Evolutionary conservation across 1,140 invertebrate species (phyloP).

Genomic region (Sipha flava): DNA sequence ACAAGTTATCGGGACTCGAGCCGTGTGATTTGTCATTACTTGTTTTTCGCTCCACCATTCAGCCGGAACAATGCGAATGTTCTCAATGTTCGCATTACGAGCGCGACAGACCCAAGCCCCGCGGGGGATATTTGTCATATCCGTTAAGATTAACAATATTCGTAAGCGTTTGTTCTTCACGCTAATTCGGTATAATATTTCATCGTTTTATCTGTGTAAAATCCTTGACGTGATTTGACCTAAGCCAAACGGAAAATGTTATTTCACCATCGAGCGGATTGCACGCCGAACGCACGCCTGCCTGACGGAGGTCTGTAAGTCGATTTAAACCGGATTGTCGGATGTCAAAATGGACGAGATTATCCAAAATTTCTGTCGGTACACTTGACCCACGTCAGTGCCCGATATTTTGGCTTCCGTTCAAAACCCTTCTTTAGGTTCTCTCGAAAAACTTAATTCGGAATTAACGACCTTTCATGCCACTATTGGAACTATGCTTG

Average conservation of each 20-base stretch:
- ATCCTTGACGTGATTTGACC: not conserved
- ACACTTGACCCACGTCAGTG: constrained; percentile 21
- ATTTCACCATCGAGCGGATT: too few species aligned
- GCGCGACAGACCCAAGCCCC: not conserved
- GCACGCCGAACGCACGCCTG: too few species aligned
- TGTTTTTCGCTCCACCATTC: not conserved
- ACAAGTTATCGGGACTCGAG: not conserved
- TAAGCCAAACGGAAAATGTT: not conserved
- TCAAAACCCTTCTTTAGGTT: constrained; percentile 11
- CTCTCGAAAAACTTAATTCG: constrained; percentile 8
- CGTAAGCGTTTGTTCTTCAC: not conserved
- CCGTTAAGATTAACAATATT: not conserved
- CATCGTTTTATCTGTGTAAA: not conserved
- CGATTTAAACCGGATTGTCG: constrained; percentile 4
- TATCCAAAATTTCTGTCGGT: constrained; percentile 3
- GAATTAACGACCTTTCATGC: constrained; percentile 2
- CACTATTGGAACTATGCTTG: not conserved
- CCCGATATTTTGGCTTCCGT: constrained; percentile 28
- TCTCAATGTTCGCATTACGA: not conserved
- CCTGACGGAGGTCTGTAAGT: not conserved
- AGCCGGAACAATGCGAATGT: not conserved
- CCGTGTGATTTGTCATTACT: not conserved
- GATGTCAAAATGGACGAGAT: not conserved
- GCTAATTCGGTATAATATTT: not conserved
- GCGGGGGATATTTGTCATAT: not conserved